A percentile compares a stretch with the other conserved stretches of the same genome.
Conservation (phyloP, 2,888 invertebrate species). For the Drosophila borborema region DNA sequence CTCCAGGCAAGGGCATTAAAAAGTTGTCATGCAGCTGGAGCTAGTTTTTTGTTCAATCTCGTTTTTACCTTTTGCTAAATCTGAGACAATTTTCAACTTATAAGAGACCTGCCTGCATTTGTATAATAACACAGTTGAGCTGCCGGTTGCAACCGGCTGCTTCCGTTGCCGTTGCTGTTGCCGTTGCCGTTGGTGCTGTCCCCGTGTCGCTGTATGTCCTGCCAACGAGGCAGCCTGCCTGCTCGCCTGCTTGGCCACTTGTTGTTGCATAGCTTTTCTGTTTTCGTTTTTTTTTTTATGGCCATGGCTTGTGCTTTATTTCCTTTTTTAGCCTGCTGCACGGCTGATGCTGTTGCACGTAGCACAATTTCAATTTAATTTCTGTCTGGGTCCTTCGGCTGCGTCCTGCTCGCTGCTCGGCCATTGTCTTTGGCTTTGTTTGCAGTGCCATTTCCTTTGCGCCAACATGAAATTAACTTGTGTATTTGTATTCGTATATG, state of each 20-base stretch:
- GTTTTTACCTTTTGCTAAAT: constrained; percentile 56
- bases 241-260: constrained; percentile 57
- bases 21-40: constrained; percentile 6
- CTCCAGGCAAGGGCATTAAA: constrained; percentile 9
- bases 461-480: constrained; percentile 72
- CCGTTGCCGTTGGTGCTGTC: constrained; percentile 4
- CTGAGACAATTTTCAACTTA: constrained; percentile 76
- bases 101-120: constrained; percentile 65
- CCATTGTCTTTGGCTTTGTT: constrained; percentile 77
- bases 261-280: constrained; percentile 56
- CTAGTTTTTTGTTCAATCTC: constrained; percentile 3
- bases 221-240: constrained; percentile 13
- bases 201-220: constrained; percentile 17
- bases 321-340: constrained; percentile 61
- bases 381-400: constrained; percentile 61
- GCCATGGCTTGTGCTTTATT: constrained; percentile 62
- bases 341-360: constrained; percentile 50
- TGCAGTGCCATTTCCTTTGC: constrained; percentile 73
- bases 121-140: constrained; percentile 70
- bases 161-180: constrained; percentile 38
- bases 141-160: constrained; percentile 54
- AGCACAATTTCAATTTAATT: constrained; percentile 77
- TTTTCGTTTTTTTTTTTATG: constrained; percentile 47
- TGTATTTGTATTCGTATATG: constrained; percentile 38
- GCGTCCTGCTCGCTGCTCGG: constrained; percentile 16